Evolutionary conservation across 2,113 vertebrate genomes (phyloP).

Genomic region (Pseudopodoces humilis): DNA sequence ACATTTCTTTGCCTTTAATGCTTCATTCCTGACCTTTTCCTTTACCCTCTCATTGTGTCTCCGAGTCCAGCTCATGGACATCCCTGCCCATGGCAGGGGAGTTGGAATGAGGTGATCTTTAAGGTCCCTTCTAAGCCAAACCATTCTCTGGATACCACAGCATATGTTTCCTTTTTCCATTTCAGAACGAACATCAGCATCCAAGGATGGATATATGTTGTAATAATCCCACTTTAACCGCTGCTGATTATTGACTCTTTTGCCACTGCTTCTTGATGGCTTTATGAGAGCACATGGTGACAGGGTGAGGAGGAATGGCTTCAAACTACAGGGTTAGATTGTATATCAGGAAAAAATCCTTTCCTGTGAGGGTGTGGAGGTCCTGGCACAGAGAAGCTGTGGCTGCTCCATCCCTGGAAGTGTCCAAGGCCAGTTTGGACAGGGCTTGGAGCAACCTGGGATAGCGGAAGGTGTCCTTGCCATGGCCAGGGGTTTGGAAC

Average conservation of each 20-base stretch:
- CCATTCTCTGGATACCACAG: neutral
- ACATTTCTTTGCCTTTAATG: neutral
- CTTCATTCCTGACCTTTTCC: neutral
- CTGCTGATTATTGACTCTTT: neutral
- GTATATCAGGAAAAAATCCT: neutral
- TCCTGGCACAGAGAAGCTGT: neutral
- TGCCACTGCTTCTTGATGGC: neutral
- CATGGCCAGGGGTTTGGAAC: neutral
- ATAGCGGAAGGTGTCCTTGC: neutral
- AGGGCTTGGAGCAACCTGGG: neutral
- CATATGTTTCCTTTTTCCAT: neutral
- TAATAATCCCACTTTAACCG: neutral
- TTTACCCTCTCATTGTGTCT: neutral
- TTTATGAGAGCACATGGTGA: neutral
- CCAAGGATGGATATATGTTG: neutral
- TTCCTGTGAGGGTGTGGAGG: neutral
- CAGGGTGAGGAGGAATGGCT: neutral
- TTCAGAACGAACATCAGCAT: neutral
- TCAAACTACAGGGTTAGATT: neutral
- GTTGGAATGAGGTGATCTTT: neutral
- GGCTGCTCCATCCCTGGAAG: neutral
- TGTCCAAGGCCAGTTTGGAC: fast-evolving
- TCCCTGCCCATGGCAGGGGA: neutral
- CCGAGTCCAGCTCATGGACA: neutral
- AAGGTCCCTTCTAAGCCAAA: neutral